phyloP scores from a whole-genome alignment of 2,113 vertebrate species.

The Etheostoma cragini region DNA sequence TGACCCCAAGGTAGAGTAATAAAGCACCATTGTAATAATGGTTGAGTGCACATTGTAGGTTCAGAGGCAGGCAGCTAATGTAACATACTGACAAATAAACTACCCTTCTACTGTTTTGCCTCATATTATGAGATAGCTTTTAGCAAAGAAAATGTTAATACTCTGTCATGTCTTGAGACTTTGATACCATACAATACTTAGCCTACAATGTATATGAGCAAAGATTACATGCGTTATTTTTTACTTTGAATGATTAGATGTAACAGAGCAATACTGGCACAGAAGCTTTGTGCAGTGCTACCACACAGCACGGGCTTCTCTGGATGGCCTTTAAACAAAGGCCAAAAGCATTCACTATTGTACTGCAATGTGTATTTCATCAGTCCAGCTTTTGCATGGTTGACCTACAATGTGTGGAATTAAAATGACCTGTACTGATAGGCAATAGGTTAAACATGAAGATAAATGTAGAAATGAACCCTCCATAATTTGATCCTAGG shows the following conservation, averaged over 20 bases:
- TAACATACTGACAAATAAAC: not conserved
- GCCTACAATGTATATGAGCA: not conserved
- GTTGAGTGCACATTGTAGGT: conserved; percentile 8
- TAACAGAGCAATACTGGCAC: conserved; percentile 15
- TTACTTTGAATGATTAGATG: conserved; percentile 12
- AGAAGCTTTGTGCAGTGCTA: conserved; percentile 31
- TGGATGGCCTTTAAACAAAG: conserved; percentile 56
- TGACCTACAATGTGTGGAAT: conserved; percentile 24
- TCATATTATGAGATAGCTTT: not conserved
- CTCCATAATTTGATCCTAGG: not conserved
- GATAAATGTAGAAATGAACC: conserved; percentile 1
- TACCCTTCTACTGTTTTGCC: not conserved
- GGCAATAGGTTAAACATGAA: conserved; percentile 13
- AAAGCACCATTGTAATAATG: conserved; percentile 13
- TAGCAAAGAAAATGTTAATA: conserved; percentile 10
- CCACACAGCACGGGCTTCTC: conserved; percentile 38
- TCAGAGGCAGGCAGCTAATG: not conserved
- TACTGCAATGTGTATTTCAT: conserved; percentile 40
- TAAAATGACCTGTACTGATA: conserved; percentile 11
- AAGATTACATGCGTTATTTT: not conserved
- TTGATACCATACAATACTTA: not conserved
- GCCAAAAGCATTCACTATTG: conserved; percentile 46
- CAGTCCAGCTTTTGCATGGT: conserved; percentile 42
- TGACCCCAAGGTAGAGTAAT: conserved; percentile 9
- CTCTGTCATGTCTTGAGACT: not conserved